Evolutionary conservation across 2,888 invertebrate species (phyloP).

Genomic region (Agonopterix arenella): DNA sequence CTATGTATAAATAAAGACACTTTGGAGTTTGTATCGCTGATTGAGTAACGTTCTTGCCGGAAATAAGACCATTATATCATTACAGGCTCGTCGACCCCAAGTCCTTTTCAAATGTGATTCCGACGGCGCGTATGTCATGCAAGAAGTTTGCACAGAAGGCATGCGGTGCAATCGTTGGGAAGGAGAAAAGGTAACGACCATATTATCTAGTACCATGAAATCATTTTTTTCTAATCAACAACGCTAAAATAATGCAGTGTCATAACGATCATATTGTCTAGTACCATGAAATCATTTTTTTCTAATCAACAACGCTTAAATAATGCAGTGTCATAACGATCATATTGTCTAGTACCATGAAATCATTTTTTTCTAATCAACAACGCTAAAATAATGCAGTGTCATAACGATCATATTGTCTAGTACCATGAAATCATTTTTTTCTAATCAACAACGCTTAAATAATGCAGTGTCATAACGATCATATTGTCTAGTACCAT

Average conservation of each 20-base stretch:
- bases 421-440: slow-evolving; percentile 1
- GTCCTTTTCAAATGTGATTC: slow-evolving; percentile 85
- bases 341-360: neutral
- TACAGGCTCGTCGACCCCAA: slow-evolving; percentile 75
- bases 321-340: slow-evolving; percentile 13
- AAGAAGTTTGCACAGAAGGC: slow-evolving; percentile 83
- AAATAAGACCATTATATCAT: neutral
- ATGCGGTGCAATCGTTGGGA: slow-evolving; percentile 67
- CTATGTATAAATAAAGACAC: no score
- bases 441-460: neutral
- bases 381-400: no score
- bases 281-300: slow-evolving; percentile 1
- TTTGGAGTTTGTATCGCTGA: no score
- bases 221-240: neutral
- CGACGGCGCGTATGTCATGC: slow-evolving; percentile 82
- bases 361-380: neutral
- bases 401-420: slow-evolving; percentile 13
- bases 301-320: no score
- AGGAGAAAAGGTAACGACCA: slow-evolving; percentile 59
- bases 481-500: neutral
- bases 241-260: no score
- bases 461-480: slow-evolving; percentile 13
- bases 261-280: slow-evolving; percentile 13
- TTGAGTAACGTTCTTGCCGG: no score
- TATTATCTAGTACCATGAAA: neutral